Evolutionary conservation across 2,113 vertebrate species (phyloP), one percentile per base, ranked within the genome.

Genomic region (Hoplias malabaricus): DNA sequence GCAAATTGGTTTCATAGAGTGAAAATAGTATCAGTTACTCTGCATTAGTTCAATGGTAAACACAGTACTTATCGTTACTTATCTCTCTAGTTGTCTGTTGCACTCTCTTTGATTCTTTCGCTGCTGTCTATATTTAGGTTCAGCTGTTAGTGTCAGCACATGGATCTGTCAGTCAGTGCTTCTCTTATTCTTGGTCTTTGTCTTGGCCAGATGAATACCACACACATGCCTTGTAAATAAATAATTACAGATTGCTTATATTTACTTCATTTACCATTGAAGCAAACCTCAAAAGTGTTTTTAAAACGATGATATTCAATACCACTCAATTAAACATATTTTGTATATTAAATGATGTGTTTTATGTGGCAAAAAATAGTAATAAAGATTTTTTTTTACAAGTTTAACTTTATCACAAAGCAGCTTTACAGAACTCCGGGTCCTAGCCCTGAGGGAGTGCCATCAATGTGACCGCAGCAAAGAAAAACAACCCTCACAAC

Each of bases 31-130:
- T 63, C 13, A 16, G 38, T 38, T 40, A 14, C 19, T 69, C 40
- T 62, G 21, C 56, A 80, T 56, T 48, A 48, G 21, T 33, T 25
- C 61, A 54, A 80, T 66, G 23, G 38, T 75, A 42, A 67, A 59
- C 40, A 50, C 23, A 79, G 73, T 78, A 56, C 76, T 27, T 48
- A 61, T 43, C 38, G 7, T 48, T 66, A 66, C 13, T 21, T 54
- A 72, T 21, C 33, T 75, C 73, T 91, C 91, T 89, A 89, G 89
- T 85, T 92, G 92, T 89, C 72, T 86, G 88, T 85, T 88, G 81
- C 80, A 43, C 83, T 84, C 84, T 78, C 83, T 84, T 80, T 68
- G 75, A 16, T 72, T 56, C 42, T 23, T 34, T 59, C n/a, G 43
- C 36, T 31, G 56, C 46, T 53, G 34, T 78, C 80, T 79, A 79